phyloP scores from a whole-genome alignment of 2,888 invertebrate genomes.

The Perizoma flavofasciatum region DNA sequence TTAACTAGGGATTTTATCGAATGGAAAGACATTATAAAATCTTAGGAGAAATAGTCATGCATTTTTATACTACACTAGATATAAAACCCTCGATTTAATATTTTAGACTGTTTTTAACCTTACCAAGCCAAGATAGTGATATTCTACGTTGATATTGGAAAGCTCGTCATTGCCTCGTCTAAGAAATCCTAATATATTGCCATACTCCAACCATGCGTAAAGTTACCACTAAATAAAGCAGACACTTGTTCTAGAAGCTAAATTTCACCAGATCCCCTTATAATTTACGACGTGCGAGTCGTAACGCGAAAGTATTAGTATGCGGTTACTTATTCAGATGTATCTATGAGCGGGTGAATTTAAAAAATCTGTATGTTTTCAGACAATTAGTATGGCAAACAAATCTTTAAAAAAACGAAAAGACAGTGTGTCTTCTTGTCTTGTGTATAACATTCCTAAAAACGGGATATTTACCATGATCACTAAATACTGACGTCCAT shows the following conservation, averaged over 20 bases:
- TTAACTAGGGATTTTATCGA: too few relatives aligned
- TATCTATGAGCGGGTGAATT: constrained; percentile 8
- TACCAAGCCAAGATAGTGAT: background rate
- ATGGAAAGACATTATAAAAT: too few relatives aligned
- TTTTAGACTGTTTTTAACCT: background rate
- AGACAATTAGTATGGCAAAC: too few relatives aligned
- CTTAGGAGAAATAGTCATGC: too few relatives aligned
- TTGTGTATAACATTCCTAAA: too few relatives aligned
- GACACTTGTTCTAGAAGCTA: constrained; percentile 13
- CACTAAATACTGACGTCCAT: too few relatives aligned
- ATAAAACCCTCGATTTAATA: too few relatives aligned
- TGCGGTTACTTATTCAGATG: constrained; percentile 23
- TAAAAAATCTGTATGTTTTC: constrained; percentile 12
- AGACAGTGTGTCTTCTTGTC: too few relatives aligned
- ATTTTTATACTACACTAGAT: too few relatives aligned
- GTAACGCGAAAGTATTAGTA: constrained; percentile 27
- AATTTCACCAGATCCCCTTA: constrained; percentile 21
- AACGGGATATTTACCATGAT: too few relatives aligned
- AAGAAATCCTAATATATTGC: constrained; percentile 8
- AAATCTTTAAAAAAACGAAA: too few relatives aligned
- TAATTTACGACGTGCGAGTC: constrained; percentile 28
- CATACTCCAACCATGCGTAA: background rate
- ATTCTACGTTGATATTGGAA: constrained; percentile 1
- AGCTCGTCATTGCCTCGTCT: constrained; percentile 6
- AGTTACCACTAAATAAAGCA: constrained; percentile 21